Conservation (phyloP, 2,797 vertebrate genomes). For the Labeo calbasu region DNA sequence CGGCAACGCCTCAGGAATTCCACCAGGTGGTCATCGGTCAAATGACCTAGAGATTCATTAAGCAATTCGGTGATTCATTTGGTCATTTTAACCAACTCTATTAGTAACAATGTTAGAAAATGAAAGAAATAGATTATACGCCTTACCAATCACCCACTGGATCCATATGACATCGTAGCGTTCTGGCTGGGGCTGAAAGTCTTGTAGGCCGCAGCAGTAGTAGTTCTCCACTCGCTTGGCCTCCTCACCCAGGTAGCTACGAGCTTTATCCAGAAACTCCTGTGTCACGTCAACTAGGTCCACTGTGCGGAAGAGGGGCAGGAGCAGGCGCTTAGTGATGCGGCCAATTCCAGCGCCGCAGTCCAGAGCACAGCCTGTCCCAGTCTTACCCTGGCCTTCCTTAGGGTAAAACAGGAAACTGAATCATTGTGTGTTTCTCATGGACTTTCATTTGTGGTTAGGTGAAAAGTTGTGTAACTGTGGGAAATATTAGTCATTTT, state of each 20-base stretch:
- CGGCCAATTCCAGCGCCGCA: constrained; percentile 94
- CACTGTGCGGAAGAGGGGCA: constrained; percentile 90
- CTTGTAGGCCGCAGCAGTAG: constrained; percentile 91
- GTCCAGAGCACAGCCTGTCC: constrained; percentile 86
- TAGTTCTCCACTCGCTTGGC: constrained; percentile 87
- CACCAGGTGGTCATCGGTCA: constrained; percentile 90
- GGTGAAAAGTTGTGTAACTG: neutral
- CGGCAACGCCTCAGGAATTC: constrained; percentile 89
- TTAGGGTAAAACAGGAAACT: constrained; percentile 59
- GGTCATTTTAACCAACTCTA: neutral
- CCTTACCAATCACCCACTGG: constrained; percentile 97
- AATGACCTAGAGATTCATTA: constrained; percentile 82
- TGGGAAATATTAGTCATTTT: neutral
- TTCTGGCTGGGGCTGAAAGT: constrained; percentile 85
- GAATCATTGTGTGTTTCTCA: neutral
- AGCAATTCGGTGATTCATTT: neutral
- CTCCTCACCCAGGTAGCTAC: constrained; percentile 88
- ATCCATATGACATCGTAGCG: constrained; percentile 98
- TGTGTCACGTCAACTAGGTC: constrained; percentile 96
- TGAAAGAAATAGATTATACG: neutral
- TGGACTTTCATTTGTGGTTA: neutral
- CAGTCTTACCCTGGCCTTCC: constrained; percentile 87
- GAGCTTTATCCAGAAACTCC: constrained; percentile 91
- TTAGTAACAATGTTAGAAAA: too few species aligned
- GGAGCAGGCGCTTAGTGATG: constrained; percentile 91